Evolutionary conservation across 2,888 invertebrate genomes (phyloP).

Genomic region (Phasia obesa): DNA sequence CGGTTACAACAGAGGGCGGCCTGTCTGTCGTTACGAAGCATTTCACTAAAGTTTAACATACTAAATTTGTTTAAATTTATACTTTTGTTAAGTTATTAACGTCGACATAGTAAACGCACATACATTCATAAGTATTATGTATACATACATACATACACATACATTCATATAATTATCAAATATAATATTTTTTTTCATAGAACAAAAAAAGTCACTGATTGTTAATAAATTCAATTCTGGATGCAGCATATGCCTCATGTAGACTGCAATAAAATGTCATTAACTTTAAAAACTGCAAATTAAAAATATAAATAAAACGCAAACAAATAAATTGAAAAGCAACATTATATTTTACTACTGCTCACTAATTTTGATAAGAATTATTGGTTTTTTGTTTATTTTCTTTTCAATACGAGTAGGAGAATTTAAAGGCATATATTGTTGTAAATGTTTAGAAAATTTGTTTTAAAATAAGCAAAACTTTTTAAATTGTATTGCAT

Average conservation of each 20-base stretch:
- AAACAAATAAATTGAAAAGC: conserved; percentile 13
- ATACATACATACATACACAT: neutral
- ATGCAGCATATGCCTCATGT: conserved; percentile 23
- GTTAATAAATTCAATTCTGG: conserved; percentile 32
- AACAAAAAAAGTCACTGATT: conserved; percentile 41
- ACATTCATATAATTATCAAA: conserved; percentile 44
- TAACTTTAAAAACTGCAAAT: conserved; percentile 66
- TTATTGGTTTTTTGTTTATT: conserved; percentile 21
- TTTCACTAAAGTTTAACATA: conserved; percentile 26
- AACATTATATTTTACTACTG: conserved; percentile 32
- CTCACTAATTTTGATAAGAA: conserved; percentile 37
- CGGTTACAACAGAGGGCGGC: conserved; percentile 26
- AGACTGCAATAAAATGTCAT: conserved; percentile 54
- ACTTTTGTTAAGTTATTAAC: conserved; percentile 69
- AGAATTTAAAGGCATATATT: conserved; percentile 5
- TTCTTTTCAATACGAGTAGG: neutral
- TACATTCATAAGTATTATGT: neutral
- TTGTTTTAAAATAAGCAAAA: too few relatives aligned
- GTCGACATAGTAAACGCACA: conserved; percentile 4
- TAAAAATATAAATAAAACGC: conserved; percentile 55
- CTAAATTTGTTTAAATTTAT: conserved; percentile 53
- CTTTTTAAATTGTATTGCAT: too few relatives aligned
- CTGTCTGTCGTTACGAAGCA: conserved; percentile 29
- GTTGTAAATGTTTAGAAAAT: too few relatives aligned
- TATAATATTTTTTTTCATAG: conserved; percentile 13